These are phyloP conservation scores for Syngnathoides biaculeatus DNA, from an alignment of 2,113 vertebrate species.

Conservation along the genomic window DNA sequence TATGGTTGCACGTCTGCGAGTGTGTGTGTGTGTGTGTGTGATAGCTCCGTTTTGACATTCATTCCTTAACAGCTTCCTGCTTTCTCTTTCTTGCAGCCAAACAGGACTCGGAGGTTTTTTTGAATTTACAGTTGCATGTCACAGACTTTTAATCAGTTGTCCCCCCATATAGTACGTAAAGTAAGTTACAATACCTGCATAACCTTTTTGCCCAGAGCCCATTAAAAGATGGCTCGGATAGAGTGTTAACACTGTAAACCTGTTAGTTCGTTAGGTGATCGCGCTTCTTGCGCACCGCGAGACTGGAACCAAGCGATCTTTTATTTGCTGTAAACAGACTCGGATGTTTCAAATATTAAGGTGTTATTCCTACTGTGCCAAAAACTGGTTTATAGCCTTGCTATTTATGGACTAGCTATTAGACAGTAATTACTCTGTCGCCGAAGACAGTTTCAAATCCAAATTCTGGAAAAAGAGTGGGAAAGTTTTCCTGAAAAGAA, in stretches of 20 bases:
- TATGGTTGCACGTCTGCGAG: conserved; percentile 26
- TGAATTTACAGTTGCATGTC: not conserved
- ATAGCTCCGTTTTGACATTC: not conserved
- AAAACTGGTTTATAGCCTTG: too few relatives aligned
- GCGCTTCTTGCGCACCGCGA: conserved; percentile 9
- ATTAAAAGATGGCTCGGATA: conserved; percentile 66
- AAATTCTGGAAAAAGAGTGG: too few relatives aligned
- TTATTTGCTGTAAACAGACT: not conserved
- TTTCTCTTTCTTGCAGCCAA: conserved; percentile 22
- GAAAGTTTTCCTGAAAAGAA: not conserved
- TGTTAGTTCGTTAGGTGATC: conserved; percentile 57
- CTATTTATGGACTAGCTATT: too few relatives aligned
- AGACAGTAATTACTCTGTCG: too few relatives aligned
- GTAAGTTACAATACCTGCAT: conserved; percentile 17
- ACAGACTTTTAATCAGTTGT: not conserved
- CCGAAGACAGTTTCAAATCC: too few relatives aligned
- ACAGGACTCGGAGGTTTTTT: conserved; percentile 16
- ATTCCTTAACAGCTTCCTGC: conserved; percentile 34
- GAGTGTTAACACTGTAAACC: conserved; percentile 59
- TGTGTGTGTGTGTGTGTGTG: not conserved
- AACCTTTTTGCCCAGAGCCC: conserved; percentile 25
- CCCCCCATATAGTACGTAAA: not conserved
- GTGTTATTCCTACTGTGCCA: too few relatives aligned
- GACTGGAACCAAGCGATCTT: conserved; percentile 1
- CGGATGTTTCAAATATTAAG: not conserved